These are phyloP conservation scores for Spisula solida DNA, from an alignment of 2,888 invertebrate genomes.

Conservation along the genomic window DNA sequence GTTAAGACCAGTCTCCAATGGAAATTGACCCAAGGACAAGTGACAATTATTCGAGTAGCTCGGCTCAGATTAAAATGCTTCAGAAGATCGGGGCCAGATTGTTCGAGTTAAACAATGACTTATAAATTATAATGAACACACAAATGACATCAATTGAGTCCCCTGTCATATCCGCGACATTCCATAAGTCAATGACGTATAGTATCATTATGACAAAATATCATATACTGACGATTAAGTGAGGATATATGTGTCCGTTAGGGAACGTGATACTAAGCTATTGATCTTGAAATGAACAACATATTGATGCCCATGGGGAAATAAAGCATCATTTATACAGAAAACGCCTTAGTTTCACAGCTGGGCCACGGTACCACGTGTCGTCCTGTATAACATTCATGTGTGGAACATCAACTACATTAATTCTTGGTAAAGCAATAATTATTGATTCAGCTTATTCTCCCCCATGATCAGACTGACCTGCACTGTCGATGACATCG, in stretches of 20 bases:
- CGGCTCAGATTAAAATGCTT: too few relatives aligned
- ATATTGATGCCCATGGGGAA: neutral
- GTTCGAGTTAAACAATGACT: too few relatives aligned
- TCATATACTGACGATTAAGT: neutral
- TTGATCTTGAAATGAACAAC: neutral
- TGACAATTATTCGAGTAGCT: too few relatives aligned
- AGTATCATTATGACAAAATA: neutral
- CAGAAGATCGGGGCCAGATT: too few relatives aligned
- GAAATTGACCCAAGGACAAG: too few relatives aligned
- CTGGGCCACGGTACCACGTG: neutral
- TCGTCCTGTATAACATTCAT: neutral
- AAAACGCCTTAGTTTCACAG: neutral
- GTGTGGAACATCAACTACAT: neutral
- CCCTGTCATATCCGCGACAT: neutral
- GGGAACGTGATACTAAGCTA: neutral
- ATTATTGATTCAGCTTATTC: neutral
- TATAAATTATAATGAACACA: too few relatives aligned
- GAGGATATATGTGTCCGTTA: neutral
- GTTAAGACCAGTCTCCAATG: too few relatives aligned
- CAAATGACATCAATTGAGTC: neutral
- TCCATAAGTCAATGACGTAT: neutral
- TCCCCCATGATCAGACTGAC: too few relatives aligned
- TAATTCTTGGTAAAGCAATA: neutral
- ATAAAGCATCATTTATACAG: slow-evolving; percentile 14
- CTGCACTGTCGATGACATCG: too few relatives aligned